Base-by-base conservation (phyloP, 2,888 invertebrate genomes). In the Ecliptopera silaceata region DNA sequence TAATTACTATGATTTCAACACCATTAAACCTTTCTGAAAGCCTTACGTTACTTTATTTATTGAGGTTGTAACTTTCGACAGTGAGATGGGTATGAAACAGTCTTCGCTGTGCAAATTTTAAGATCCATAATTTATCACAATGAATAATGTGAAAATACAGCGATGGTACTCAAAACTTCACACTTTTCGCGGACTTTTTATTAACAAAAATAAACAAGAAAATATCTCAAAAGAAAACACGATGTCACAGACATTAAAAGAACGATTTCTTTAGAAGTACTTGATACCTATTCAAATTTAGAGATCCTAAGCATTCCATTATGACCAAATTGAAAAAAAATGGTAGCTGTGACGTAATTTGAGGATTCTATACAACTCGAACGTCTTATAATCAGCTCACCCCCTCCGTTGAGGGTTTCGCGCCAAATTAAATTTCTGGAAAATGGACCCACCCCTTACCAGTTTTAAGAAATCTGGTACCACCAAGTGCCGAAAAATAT, bases 401-500 rank as follows among this genome's bases (percentile, higher is more conserved):
- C 50, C 47, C 57, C 48, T 54, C 50, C 43, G 31, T 51, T 26
- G 49, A 55, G 55, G 60, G 56, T 49, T 48, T 55, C 20, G 44
- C 48, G 46, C 54, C 48, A 64, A 68, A 68, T 65, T 64, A 61
- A 64, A 62, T 63, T 65, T 63, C 45, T 38, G 36, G 45, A 8
- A 31, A 15, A 42, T 13, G 38, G 18, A 29, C 49, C 45, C 56
- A 50, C 42, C 50, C 52, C 44, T 29, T 31, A 22, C 51, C 58
- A 13, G 32, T 38, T 36, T 52, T 56, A 51, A 59, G 53, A 55
- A 44, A 50, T 59, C 55, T 60, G 63, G 61, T 63, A 65, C 59
- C 60, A 65, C 59, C 50, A 52, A 61, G 52, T 58, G 53, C 58
- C 59, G 53, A 48, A 60, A 64, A 68, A 65, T 63, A 65, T 65